Conservation (phyloP, 1,140 invertebrate genomes). For the Orius insidiosus region DNA sequence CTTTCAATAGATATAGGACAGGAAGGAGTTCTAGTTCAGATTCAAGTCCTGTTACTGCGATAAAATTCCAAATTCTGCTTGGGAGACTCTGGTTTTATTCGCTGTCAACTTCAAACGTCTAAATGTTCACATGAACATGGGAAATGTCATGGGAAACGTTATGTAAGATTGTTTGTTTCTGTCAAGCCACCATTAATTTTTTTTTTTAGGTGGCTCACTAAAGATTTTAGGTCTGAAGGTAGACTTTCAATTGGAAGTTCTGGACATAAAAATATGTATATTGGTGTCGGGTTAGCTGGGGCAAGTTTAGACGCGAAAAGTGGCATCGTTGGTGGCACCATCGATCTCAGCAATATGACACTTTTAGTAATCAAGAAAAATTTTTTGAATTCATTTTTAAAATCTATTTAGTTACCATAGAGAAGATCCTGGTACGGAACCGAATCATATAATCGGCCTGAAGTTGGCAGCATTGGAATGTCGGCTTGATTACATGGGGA, state of each 20-base stretch:
- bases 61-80: conserved; percentile 38
- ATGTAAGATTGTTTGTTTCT: conserved; percentile 32
- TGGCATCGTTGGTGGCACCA: conserved; percentile 87
- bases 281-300: conserved; percentile 72
- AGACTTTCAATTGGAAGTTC: conserved; percentile 83
- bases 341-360: conserved; percentile 81
- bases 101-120: conserved; percentile 87
- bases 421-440: conserved; percentile 77
- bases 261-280: conserved; percentile 83
- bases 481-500: conserved; percentile 90
- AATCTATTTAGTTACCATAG: conserved; percentile 51
- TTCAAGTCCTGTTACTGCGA: conserved; percentile 31
- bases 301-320: conserved; percentile 86
- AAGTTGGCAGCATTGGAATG: conserved; percentile 72
- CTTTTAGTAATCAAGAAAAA: conserved; percentile 52
- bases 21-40: conserved; percentile 23
- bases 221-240: conserved; percentile 74
- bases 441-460: conserved; percentile 72
- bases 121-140: conserved; percentile 97
- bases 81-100: conserved; percentile 93
- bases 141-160: conserved; percentile 96
- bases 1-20: conserved; percentile 17
- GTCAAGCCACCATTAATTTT: not conserved
- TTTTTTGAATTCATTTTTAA: conserved; percentile 6
- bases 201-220: conserved; percentile 61